These are phyloP conservation scores for Chloebia gouldiae DNA, from an alignment of 2,113 vertebrate species.

Conservation along the genomic window DNA sequence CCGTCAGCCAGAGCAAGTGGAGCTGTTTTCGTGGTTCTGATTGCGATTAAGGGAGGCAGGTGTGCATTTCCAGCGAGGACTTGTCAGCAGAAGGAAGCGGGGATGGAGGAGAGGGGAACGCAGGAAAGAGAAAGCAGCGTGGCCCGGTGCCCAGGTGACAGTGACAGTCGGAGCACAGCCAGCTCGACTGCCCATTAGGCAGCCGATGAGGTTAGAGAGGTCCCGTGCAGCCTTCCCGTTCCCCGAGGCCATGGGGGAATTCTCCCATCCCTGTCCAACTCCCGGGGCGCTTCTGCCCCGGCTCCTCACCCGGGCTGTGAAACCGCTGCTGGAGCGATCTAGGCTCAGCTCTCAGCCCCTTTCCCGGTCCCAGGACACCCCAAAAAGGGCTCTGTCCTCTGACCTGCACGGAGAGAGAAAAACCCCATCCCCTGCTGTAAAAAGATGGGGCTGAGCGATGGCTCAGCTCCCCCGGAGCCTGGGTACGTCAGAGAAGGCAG, in stretches of 20 bases:
- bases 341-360: background rate
- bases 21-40: background rate
- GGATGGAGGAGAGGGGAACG: background rate
- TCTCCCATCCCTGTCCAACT: background rate
- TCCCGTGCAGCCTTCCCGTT: background rate
- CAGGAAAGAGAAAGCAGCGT: background rate
- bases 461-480: background rate
- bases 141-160: background rate
- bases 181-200: background rate
- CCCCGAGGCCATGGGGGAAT: background rate
- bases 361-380: background rate
- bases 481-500: background rate
- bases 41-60: background rate
- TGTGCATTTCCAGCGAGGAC: background rate
- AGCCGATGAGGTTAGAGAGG: background rate
- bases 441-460: background rate
- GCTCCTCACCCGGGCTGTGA: background rate
- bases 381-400: background rate
- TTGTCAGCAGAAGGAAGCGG: background rate
- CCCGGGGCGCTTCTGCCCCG: background rate
- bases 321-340: fast-evolving
- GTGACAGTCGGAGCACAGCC: background rate
- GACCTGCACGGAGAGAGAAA: background rate
- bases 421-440: background rate
- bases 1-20: background rate